Evolutionary conservation across 2,888 invertebrate genomes (phyloP).

Genomic region (Strigamia crassipes): DNA sequence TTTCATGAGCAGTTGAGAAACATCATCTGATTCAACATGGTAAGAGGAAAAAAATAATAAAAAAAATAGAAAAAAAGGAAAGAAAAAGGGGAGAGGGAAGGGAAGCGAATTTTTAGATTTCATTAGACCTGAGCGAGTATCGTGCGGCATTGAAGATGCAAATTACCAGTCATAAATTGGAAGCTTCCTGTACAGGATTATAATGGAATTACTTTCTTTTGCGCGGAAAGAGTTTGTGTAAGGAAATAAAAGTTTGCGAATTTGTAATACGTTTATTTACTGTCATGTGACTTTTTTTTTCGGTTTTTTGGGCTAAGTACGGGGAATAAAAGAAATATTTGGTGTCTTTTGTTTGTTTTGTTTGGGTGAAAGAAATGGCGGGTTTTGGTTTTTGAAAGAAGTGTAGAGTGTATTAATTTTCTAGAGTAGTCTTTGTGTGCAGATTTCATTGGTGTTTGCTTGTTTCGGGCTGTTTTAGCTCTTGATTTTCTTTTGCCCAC

Average conservation of each 20-base stretch:
- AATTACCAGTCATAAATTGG: slow-evolving; percentile 30
- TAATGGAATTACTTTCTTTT: slow-evolving; percentile 26
- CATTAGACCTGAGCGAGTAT: slow-evolving; percentile 30
- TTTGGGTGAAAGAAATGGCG: background rate
- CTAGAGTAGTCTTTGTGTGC: slow-evolving; percentile 5
- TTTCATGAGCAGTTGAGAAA: slow-evolving; percentile 27
- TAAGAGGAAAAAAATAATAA: background rate
- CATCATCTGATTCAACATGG: slow-evolving; percentile 22
- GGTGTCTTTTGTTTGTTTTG: background rate
- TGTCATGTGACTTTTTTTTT: background rate
- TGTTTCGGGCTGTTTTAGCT: slow-evolving; percentile 16
- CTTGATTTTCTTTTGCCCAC: background rate
- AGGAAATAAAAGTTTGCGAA: background rate
- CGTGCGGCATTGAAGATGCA: slow-evolving; percentile 19
- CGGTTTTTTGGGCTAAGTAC: too few relatives aligned
- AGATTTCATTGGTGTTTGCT: slow-evolving; percentile 23
- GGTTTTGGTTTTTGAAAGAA: background rate
- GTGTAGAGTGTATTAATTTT: background rate
- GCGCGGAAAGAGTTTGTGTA: background rate
- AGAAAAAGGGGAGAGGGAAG: background rate
- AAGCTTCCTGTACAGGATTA: slow-evolving; percentile 14
- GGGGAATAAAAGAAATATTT: background rate
- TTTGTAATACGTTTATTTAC: background rate
- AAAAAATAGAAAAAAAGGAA: background rate
- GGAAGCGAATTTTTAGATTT: slow-evolving; percentile 21